Evolutionary conservation across 2,113 vertebrate species (phyloP), one percentile per base, ranked within the genome.

Genomic region (Oostethus manadensis): DNA sequence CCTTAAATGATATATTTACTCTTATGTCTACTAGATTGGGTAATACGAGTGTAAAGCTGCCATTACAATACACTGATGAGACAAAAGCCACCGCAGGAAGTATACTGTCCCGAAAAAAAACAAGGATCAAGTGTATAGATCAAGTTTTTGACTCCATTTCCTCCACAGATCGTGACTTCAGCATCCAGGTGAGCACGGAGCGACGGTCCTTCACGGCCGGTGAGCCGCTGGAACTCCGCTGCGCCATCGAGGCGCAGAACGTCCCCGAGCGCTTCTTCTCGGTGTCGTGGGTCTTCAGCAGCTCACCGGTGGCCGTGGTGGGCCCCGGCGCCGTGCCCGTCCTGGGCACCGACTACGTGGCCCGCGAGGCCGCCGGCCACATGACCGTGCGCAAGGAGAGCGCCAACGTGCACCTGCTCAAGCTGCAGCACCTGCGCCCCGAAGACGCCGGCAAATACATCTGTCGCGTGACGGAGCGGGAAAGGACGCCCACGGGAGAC

Each of bases 241-340:
- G 97, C 86, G 91, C 93, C 87, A 90, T 99, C 62, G 95, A 98
- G 66, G 96, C 94, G 0, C 96, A 99, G 88, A 96, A 92, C 0
- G 53, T 94, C 44, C 93, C 92, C 0, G 95, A 99, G 76, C 95
- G 97, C 14, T 93, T 93, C 88, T 99, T 99, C 69, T 96, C 94
- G 22, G 92, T 99, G 84, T 98, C 94, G 76, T 99, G 97, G 97
- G 96, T 96, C 78, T 98, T 97, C 90, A 99, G 95, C 87, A 98
- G 97, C 90, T 96, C 95, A 22, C 91, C 95, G 48, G 92, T 99
- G 10, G 97, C 94, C 85, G 93, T 91, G 85, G 88, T 98, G 86
- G 95, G 94, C 48, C 93, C 94, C 40, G 93, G 92, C 0, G 93
- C 94, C 0, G 97, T 99, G 86, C 93, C 95, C 0, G 66, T 91